Base-by-base conservation (phyloP, 2,888 invertebrate genomes). In the Lypha dubia region DNA sequence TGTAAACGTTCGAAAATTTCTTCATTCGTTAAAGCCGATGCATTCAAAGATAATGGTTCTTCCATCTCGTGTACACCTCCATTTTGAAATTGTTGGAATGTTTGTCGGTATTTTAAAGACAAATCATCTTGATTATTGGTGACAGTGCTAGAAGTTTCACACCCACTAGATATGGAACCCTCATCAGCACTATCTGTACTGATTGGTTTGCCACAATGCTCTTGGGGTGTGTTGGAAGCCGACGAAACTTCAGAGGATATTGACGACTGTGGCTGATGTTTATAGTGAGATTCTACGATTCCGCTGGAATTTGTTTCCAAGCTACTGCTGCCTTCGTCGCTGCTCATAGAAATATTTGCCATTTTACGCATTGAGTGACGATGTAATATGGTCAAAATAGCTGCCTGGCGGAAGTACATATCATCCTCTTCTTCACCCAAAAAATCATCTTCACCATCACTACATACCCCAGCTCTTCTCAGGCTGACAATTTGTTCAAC, bases 91-190 rank as follows among this genome's bases (percentile, higher is more conserved):
- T 73, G 79, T 28, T 83, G 24, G 2, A 73, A 44, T 0, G 76
- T 68, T 80, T 89, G 88, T 15, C 88, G 87, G 82, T 89, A 92
- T 51, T 89, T 88, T 5, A 90, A 67, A 1, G 90, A 90, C 6
- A 89, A 68, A 92, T 89, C 93, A 92, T 91, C 92, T 81, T 91
- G 89, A 86, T 94, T 88, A 86, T 93, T 93, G 76, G 94, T 94
- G 53, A 94, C 95, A 9, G 96, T 96, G 91, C 96, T 96, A 67
- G 95, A 95, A 15, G 96, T 96, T 92, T 96, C 96, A 91, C 96
- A 96, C 87, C 96, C 96, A 89, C 96, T 96, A 86, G 96, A 96
- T 89, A 96, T 95, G 68, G 95, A 95, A 87, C 95, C 95, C 89
- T 95, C 95, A 93, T 95, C 95, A 38, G 84, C 84, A 92, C 95